Base-by-base conservation (phyloP, 2,888 invertebrate genomes). In the Caenorhabditis sulstoni region DNA sequence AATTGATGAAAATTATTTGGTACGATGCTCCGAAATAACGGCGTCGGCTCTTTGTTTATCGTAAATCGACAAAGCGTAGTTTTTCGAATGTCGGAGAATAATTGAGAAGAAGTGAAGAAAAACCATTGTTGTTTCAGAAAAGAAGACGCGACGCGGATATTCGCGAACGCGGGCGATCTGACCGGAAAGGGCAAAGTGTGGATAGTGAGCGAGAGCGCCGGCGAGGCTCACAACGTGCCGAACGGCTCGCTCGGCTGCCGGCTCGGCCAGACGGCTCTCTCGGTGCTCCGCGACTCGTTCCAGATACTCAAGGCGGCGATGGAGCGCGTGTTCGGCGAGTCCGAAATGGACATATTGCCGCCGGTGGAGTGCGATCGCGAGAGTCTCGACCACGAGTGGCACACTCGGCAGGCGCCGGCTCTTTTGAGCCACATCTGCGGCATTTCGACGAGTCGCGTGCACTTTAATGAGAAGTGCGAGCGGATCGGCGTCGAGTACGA, bases 151-250 rank as follows among this genome's bases (percentile, higher is more conserved):
- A 81, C 82, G 23, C 59, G 57, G 47, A 87, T 89, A 14, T 87
- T 89, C 58, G 75, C 53, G 3, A 81, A 79, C 18, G 78, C 78
- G 8, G 62, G 70, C 4, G 81, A 79, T 20, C 52, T 80, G 11
- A 82, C 82, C 11, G 77, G 79, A 7, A 74, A 70, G 35, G 84
- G 82, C 16, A 84, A 89, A 44, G 82, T 89, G 20, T 89, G 89
- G 89, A 82, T 89, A 9, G 83, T 87, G 16, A 89, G 85, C 62
- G 87, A 89, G 78, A 83, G 82, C 53, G 87, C 88, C 12, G 81
- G 82, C 22, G 74, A 81, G 41, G 87, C 88, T 7, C 58, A 53
- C 4, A 89, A 89, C 67, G 78, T 87, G 8, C 89, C 89, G 7
- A 80, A 77, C 41, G 86, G 88, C 18, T 78, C 83, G 18, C 65